These are phyloP conservation scores for Ondatra zibethicus DNA, from an alignment of 2,113 vertebrate genomes.

Conservation along the genomic window DNA sequence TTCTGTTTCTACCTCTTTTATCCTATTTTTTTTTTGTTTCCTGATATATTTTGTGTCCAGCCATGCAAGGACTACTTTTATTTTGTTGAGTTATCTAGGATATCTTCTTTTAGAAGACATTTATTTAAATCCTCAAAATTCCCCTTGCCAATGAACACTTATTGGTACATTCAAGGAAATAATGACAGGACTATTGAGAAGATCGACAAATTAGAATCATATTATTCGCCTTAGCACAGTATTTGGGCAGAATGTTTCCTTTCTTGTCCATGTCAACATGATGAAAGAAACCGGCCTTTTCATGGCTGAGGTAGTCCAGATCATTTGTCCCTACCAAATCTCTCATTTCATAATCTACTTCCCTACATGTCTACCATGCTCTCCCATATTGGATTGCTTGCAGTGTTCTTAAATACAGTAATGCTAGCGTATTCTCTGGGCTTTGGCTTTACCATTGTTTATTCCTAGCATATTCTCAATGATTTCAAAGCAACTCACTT, in stretches of 20 bases:
- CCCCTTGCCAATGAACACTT: neutral
- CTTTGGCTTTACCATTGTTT: neutral
- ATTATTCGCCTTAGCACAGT: neutral
- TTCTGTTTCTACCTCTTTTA: neutral
- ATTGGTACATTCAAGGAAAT: neutral
- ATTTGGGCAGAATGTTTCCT: neutral
- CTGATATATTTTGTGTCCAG: neutral
- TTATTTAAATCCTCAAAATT: neutral
- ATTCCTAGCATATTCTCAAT: neutral
- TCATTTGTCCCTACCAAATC: neutral
- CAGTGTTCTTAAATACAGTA: neutral
- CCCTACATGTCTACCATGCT: neutral
- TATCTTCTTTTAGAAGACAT: neutral
- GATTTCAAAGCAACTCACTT: neutral
- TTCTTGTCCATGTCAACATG: neutral
- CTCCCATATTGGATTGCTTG: neutral
- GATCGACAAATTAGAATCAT: neutral
- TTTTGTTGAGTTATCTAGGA: neutral
- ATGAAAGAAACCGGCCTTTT: neutral
- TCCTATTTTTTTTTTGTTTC: neutral
- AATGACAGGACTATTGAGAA: neutral
- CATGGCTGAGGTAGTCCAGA: neutral
- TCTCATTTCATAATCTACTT: neutral
- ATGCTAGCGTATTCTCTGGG: neutral
- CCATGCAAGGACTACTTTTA: neutral